Evolutionary conservation across 2,888 invertebrate genomes (phyloP).

Genomic region (Alitta virens): DNA sequence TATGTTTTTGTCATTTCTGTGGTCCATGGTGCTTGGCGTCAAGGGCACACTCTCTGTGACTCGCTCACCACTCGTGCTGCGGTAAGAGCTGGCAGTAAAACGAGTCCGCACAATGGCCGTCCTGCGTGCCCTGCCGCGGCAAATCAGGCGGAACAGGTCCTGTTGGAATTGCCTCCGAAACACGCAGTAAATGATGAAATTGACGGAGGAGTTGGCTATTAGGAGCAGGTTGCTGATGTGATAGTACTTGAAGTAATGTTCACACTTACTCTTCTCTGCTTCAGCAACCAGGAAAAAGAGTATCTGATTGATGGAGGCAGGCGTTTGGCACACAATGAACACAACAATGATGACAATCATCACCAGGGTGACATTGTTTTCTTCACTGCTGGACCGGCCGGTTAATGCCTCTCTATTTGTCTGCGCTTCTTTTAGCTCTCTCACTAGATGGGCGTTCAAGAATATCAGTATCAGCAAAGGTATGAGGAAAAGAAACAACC

Average conservation of each 20-base stretch:
- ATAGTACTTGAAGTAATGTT: slow-evolving; percentile 23
- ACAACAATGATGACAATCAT: slow-evolving; percentile 32
- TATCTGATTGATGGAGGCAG: slow-evolving; percentile 32
- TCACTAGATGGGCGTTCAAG: slow-evolving; percentile 29
- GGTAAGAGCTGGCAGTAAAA: slow-evolving; percentile 7
- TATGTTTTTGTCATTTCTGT: neutral
- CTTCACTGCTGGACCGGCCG: slow-evolving; percentile 21
- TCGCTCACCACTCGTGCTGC: slow-evolving; percentile 5
- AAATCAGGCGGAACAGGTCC: slow-evolving; percentile 24
- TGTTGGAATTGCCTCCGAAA: slow-evolving; percentile 31
- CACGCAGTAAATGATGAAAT: slow-evolving; percentile 32
- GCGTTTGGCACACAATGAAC: slow-evolving; percentile 32
- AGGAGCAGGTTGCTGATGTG: slow-evolving; percentile 30
- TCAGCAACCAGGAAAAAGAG: slow-evolving; percentile 27
- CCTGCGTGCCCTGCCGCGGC: neutral
- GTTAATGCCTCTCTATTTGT: slow-evolving; percentile 21
- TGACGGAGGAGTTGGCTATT: slow-evolving; percentile 28
- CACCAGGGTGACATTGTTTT: slow-evolving; percentile 32
- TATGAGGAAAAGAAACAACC: slow-evolving; percentile 29
- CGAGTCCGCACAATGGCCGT: slow-evolving; percentile 1
- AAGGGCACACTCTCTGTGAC: neutral
- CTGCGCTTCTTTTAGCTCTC: slow-evolving; percentile 29
- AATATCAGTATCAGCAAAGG: slow-evolving; percentile 30
- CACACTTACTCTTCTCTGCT: slow-evolving; percentile 16
- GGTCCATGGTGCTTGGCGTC: neutral